Evolutionary conservation across 2,797 vertebrate genomes (phyloP), one percentile per base, ranked within the genome.

Genomic region (Alca torda): DNA sequence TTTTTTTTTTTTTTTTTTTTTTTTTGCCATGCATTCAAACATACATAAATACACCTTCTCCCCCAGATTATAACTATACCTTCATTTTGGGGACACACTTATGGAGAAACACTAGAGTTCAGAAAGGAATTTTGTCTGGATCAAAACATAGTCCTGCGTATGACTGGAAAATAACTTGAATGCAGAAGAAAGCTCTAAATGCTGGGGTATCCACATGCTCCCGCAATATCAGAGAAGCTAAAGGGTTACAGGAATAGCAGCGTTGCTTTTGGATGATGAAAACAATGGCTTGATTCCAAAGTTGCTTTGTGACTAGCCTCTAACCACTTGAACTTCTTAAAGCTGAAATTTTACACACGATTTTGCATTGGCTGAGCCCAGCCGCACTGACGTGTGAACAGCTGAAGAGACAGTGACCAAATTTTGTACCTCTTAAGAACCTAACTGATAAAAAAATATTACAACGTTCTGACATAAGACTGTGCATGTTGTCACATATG

Each of bases 61-160:
- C 18, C 13, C 4, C 11, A 31, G 15, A 48, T 79, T 61, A 63
- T 45, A 19, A 28, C 18, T 63, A 19, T 16, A 31, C 54, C 25
- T 30, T 72, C 79, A 6, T 39, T 87, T 78, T 53, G 6, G 6
- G 18, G 31, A 73, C 6, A 37, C 8, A 43, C 1, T 7, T 48
- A 30, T 2, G 6, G 41, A 84, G 13, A 74, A 89, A 43, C 4
- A 53, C 1, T 12, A 61, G 26, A 73, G 16, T 76, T 65, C 19
- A 70, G 4, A 64, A 86, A 80, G 3, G 17, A 64, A 18, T 51
- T 31, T 80, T 75, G 5, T 76, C 50, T 68, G 14, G 4, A 35
- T 73, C 11, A 51, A 82, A 91, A 63, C 15, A 63, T 7, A 33
- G 35, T 28, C 19, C 7, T 50, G 9, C 0, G 0, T 48, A 16